Evolutionary conservation across 1,140 invertebrate genomes (phyloP).

Genomic region (Platyscapa corneri): DNA sequence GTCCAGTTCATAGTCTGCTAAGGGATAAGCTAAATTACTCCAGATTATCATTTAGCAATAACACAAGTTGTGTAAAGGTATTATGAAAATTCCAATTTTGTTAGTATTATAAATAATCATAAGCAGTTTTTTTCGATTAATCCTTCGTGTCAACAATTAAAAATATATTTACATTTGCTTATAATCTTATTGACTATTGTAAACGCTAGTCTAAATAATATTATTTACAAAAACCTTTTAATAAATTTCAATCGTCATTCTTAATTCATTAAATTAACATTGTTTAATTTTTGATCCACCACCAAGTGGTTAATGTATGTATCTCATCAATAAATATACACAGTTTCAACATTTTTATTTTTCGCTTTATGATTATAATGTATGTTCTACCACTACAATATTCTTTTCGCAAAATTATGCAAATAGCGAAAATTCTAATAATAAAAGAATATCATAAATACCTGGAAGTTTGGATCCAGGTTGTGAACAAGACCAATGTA

Average conservation of each 20-base stretch:
- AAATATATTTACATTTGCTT: background rate
- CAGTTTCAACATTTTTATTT: background rate
- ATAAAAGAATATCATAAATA: constrained; percentile 40
- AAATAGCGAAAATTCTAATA: background rate
- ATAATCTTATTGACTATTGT: background rate
- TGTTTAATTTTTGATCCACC: constrained; percentile 12
- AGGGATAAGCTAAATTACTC: background rate
- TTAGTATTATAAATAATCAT: constrained; percentile 34
- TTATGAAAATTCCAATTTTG: constrained; percentile 32
- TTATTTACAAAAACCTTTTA: background rate
- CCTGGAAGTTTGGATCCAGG: constrained; percentile 53
- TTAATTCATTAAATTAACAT: background rate
- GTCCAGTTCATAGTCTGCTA: constrained; percentile 23
- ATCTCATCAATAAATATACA: background rate
- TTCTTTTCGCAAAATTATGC: background rate
- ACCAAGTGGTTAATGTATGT: constrained; percentile 35
- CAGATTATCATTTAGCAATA: background rate
- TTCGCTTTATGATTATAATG: background rate
- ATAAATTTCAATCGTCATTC: background rate
- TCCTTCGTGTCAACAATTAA: background rate
- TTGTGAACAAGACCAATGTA: constrained; percentile 80
- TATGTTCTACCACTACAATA: background rate
- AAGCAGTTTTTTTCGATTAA: constrained; percentile 10
- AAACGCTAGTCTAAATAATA: background rate
- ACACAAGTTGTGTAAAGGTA: background rate